Conservation (phyloP, 2,113 vertebrate genomes). For the Cyphomyrus discorhynchus region DNA sequence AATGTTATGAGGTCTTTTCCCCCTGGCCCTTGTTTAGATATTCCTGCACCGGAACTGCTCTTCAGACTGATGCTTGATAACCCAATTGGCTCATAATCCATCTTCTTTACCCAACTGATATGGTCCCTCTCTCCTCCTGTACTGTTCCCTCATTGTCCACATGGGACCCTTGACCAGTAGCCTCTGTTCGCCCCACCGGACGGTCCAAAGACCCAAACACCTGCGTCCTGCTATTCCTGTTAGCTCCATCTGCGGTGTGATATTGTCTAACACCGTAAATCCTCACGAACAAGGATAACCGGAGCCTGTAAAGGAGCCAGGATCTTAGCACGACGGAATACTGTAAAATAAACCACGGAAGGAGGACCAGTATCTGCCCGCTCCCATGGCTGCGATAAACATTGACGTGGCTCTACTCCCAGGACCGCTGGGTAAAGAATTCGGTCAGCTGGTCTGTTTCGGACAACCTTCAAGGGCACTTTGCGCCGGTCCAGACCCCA, state of each 20-base stretch:
- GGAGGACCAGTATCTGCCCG: background rate
- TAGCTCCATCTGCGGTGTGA: background rate
- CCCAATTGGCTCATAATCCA: background rate
- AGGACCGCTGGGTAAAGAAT: constrained; percentile 34
- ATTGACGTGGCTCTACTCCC: background rate
- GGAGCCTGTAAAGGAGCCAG: background rate
- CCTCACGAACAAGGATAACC: background rate
- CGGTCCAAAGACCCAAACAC: background rate
- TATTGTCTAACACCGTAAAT: background rate
- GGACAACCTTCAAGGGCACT: constrained; percentile 73
- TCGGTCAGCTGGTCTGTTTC: constrained; percentile 64
- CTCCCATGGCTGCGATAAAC: background rate
- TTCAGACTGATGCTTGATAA: constrained; percentile 15
- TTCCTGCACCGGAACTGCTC: constrained; percentile 2
- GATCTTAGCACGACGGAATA: background rate
- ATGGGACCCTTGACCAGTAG: background rate
- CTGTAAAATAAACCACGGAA: background rate
- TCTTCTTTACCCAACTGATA: background rate
- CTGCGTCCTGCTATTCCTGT: background rate
- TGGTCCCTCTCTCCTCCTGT: background rate
- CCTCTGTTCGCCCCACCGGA: background rate
- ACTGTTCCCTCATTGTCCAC: background rate
- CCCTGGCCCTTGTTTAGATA: background rate
- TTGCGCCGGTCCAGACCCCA: constrained; percentile 61
- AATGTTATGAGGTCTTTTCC: constrained; percentile 2